Base-by-base conservation (phyloP, 2,888 invertebrate genomes). In the Andrena flavipes region DNA sequence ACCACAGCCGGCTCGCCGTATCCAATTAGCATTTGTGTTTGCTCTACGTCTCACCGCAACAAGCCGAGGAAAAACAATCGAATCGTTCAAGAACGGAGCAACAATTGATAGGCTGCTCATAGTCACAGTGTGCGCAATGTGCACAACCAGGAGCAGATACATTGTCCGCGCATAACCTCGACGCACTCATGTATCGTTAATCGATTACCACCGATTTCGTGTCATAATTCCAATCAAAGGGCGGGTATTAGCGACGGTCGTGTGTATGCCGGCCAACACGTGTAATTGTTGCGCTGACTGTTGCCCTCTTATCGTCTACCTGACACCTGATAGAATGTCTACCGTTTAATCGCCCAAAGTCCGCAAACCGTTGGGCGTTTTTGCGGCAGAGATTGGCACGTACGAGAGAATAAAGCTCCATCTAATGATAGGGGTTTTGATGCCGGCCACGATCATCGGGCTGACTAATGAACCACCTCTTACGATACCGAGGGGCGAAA, bases 161-260 rank as follows among this genome's bases (percentile, higher is more conserved):
- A 10, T 29, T n/a, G 49, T 4, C n/a, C 20, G n/a, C 26, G 16
- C 30, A 10, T 13, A 42, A 13, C 59, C 1, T 10, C 20, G 35
- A 23, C 20, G 59, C 2, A 35, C 23, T 13, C 6, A 35, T 56
- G 62, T 73, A 78, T 68, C 73, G 60, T 78, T 67, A 78, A 83
- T 74, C 72, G 69, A 75, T 59, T 60, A 30, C n/a, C 71, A 54
- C 29, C 60, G 67, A 84, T 74, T 84, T 69, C 84, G 69, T 63
- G 26, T 70, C 48, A 67, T 68, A 68, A 75, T 77, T 82, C 68
- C 76, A 79, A 84, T 81, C 65, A 74, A 79, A 75, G n/a, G 75
- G 23, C 65, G 49, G 76, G 73, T 73, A 85, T 77, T 76, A 86
- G 75, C 76, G 65, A 56, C 13, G 80, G 70, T 54, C 70, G 48